Evolutionary conservation across 1,140 invertebrate species (phyloP), one percentile per base, ranked within the genome.

Genomic region (Bradysia coprophila): DNA sequence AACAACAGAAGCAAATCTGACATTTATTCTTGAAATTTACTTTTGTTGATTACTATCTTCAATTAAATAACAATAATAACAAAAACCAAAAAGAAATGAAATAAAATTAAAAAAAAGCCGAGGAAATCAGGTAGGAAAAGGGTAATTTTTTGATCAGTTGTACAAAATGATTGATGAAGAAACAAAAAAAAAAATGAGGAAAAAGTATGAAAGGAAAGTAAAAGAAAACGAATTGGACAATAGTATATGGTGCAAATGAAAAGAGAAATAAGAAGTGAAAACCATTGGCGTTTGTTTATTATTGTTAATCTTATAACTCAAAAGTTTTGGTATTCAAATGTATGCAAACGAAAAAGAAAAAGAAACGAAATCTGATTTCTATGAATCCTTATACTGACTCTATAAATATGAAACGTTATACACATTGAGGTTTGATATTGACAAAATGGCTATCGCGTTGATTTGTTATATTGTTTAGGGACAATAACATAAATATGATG

Each of bases 251-350:
- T 34, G 8, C 8, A 31, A 31, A 34, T 5, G 32, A 16, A 13
- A 15, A 15, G 32, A 15, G 32, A 34, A 13, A 34, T n/a, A n/a
- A n/a, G n/a, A n/a, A n/a, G n/a, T n/a, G n/a, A 28, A 13, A 28
- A 28, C 24, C 24, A 28, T 28, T 28, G 24, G 24, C 24, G 24
- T 6, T 28, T 28, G 24, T 28, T 28, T 28, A 13, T 28, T 28
- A 13, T 28, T 28, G 24, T 28, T 8, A 28, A 28, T 28, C 13
- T n/a, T n/a, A n/a, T n/a, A 34, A 34, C 3, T 34, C 32, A 34
- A 13, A 36, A 36, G 36, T 18, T 38, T 18, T 38, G 36, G 36
- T 38, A 38, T 38, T 38, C 36, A 38, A 38, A 38, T 38, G 36
- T 38, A 18, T 18, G 10, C 10, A n/a, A 38, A 38, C 16, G 4